Evolutionary conservation across 2,113 vertebrate genomes (phyloP).

Genomic region (Elanoides forficatus): DNA sequence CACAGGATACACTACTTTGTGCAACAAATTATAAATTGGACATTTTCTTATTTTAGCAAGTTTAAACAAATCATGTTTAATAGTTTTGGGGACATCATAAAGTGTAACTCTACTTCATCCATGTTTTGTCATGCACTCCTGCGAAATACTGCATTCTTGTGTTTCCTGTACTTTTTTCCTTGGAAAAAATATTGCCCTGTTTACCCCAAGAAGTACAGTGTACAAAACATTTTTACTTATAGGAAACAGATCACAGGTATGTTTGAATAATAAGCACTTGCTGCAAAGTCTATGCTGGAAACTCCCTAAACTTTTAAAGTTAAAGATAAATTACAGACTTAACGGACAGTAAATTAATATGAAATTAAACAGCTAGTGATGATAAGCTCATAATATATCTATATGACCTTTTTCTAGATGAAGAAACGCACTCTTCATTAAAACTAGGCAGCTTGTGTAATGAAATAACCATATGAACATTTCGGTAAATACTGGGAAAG

Average conservation of each 20-base stretch:
- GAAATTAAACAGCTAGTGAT: background rate
- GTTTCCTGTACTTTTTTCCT: background rate
- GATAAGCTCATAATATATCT: background rate
- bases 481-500: background rate
- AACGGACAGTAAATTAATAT: background rate
- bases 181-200: background rate
- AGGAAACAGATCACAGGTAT: background rate
- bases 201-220: background rate
- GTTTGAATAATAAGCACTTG: background rate
- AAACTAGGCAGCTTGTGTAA: background rate
- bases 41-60: background rate
- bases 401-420: background rate
- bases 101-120: background rate
- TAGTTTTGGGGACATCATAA: background rate
- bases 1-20: background rate
- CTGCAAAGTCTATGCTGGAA: background rate
- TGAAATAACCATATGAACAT: background rate
- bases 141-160: background rate
- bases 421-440: background rate
- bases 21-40: background rate
- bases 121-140: background rate
- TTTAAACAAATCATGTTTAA: background rate
- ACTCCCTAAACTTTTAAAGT: background rate
- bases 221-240: background rate
- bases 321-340: background rate